Conservation (phyloP, 2,797 vertebrate genomes). For the Pseudochirops corinnae region DNA sequence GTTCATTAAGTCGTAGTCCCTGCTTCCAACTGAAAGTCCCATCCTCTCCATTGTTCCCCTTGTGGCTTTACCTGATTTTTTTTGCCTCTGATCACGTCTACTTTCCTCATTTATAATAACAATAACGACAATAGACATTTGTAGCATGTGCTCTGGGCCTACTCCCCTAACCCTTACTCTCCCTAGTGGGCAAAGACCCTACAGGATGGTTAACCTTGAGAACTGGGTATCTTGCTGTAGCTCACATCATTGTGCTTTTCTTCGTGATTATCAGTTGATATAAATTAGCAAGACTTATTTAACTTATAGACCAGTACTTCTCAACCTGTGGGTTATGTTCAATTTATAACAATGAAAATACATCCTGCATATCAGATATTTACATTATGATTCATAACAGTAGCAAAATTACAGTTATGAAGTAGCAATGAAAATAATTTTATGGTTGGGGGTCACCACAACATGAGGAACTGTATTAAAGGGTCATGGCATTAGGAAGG, state of each 20-base stretch:
- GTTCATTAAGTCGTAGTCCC: not conserved
- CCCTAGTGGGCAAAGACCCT: no score
- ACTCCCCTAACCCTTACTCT: no score
- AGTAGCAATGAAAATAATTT: no score
- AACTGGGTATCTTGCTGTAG: not conserved
- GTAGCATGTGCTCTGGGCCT: not conserved
- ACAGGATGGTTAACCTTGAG: not conserved
- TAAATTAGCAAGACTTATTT: not conserved
- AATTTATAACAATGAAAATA: no score
- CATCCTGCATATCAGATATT: no score
- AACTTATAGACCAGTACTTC: not conserved
- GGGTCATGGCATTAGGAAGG: no score
- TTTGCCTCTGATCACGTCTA: not conserved
- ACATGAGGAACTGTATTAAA: no score
- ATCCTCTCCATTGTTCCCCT: not conserved
- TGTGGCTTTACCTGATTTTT: not conserved
- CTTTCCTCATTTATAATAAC: not conserved
- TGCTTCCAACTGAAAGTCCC: not conserved
- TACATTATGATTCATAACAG: no score
- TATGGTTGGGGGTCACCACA: no score
- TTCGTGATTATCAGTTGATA: not conserved
- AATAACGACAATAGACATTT: not conserved
- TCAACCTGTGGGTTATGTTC: no score
- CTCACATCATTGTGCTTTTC: not conserved
- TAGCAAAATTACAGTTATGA: no score